Evolutionary conservation across 2,797 vertebrate genomes (phyloP).

Genomic region (Bucorvus abyssinicus): DNA sequence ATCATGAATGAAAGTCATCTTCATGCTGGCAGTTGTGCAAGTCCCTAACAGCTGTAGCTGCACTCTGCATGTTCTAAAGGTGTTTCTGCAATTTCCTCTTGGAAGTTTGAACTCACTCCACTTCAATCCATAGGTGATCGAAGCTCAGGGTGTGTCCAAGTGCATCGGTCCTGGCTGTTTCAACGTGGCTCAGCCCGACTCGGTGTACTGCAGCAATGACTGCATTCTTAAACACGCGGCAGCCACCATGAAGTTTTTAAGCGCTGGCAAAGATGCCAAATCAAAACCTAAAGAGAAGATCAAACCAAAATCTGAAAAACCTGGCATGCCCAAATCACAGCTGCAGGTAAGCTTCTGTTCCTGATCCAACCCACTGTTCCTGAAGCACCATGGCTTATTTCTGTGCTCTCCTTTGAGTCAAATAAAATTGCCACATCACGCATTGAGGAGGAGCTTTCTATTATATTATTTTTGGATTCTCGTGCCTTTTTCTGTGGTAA

Average conservation of each 20-base stretch:
- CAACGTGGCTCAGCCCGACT: constrained; percentile 86
- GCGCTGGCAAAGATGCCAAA: constrained; percentile 82
- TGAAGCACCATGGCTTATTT: not conserved
- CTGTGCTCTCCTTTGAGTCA: not conserved
- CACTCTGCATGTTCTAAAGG: not conserved
- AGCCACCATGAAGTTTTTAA: constrained; percentile 87
- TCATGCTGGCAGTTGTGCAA: fast-evolving
- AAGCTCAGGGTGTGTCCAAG: constrained; percentile 74
- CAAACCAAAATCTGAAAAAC: constrained; percentile 80
- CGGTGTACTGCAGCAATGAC: constrained; percentile 93
- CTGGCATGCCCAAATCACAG: constrained; percentile 66
- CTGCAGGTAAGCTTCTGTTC: constrained; percentile 78
- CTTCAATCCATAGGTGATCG: constrained; percentile 60
- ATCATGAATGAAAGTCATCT: not conserved
- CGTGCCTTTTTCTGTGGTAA: not conserved
- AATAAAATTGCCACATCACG: not conserved
- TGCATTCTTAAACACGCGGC: constrained; percentile 96
- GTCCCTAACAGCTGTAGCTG: not conserved
- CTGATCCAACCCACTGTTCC: not conserved
- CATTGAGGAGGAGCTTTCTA: not conserved
- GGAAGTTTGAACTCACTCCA: not conserved
- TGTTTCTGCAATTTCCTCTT: not conserved
- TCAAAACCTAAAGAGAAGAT: constrained; percentile 80
- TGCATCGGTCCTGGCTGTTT: constrained; percentile 91
- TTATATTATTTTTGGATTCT: not conserved